Conservation (phyloP, 2,113 vertebrate genomes). For the Bos indicus region DNA sequence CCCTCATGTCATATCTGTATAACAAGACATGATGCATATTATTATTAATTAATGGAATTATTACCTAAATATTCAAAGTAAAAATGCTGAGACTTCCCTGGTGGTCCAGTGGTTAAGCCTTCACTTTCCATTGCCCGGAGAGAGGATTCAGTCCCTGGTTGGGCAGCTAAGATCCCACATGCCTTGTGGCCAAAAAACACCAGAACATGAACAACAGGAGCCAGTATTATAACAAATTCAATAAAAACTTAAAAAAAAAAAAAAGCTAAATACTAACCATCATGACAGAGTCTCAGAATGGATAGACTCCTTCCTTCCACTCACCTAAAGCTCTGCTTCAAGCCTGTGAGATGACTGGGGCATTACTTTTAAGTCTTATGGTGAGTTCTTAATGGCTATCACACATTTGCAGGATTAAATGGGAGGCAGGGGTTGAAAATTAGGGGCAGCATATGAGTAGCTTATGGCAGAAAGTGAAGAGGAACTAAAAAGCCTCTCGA, state of each 20-base stretch:
- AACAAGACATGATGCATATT: background rate
- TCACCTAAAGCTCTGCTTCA: background rate
- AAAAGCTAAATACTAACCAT: background rate
- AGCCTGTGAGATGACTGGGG: background rate
- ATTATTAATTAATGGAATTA: background rate
- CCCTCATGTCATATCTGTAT: background rate
- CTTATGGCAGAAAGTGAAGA: too few species aligned
- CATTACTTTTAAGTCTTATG: background rate
- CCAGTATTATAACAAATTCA: background rate
- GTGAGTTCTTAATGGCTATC: background rate
- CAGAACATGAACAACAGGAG: background rate
- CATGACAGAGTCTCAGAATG: background rate
- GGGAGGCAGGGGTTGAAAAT: background rate
- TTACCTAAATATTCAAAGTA: background rate
- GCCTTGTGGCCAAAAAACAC: background rate
- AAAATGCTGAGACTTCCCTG: background rate
- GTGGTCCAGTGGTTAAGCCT: background rate
- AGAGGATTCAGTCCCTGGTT: background rate
- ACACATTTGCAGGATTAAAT: rapidly evolving
- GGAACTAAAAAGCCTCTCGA: too few species aligned
- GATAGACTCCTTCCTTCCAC: background rate
- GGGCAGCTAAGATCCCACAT: background rate
- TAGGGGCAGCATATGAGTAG: background rate
- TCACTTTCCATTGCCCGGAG: background rate
- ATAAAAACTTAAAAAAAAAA: background rate